Evolutionary conservation across 2,797 vertebrate species (phyloP).

Genomic region (Dendrocincla tyrannina): DNA sequence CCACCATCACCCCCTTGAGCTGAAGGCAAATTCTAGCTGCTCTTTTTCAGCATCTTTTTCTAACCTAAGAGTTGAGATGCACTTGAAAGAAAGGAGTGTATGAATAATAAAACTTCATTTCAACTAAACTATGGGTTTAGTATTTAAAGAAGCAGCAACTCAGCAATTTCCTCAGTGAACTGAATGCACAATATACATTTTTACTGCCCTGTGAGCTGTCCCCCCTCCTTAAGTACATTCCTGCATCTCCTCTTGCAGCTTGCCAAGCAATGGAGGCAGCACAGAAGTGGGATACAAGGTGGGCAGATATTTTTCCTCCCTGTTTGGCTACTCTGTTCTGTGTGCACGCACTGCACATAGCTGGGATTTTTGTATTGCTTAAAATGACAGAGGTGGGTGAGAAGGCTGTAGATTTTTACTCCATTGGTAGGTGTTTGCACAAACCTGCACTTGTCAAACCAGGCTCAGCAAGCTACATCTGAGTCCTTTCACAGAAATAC

Average conservation of each 20-base stretch:
- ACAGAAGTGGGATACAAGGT: neutral
- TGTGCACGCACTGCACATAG: neutral
- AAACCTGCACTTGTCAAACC: neutral
- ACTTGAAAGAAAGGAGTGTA: neutral
- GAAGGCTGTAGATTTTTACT: neutral
- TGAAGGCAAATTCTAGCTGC: neutral
- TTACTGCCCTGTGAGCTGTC: neutral
- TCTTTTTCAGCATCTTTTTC: neutral
- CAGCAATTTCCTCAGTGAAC: neutral
- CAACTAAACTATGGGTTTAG: neutral
- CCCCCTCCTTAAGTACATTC: neutral
- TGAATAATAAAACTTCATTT: neutral
- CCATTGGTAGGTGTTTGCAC: neutral
- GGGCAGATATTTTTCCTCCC: neutral
- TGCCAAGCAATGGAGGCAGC: neutral
- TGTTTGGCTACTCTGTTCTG: neutral
- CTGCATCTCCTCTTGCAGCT: neutral
- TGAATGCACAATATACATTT: neutral
- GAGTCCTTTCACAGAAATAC: neutral
- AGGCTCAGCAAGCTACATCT: neutral
- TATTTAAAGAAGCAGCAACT: neutral
- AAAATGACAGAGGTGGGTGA: neutral
- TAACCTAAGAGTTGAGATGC: neutral
- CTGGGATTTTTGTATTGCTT: constrained; percentile 2
- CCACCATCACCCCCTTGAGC: neutral